These are phyloP conservation scores for Bubo blakistoni DNA, from an alignment of 2,113 vertebrate species.

Conservation along the genomic window DNA sequence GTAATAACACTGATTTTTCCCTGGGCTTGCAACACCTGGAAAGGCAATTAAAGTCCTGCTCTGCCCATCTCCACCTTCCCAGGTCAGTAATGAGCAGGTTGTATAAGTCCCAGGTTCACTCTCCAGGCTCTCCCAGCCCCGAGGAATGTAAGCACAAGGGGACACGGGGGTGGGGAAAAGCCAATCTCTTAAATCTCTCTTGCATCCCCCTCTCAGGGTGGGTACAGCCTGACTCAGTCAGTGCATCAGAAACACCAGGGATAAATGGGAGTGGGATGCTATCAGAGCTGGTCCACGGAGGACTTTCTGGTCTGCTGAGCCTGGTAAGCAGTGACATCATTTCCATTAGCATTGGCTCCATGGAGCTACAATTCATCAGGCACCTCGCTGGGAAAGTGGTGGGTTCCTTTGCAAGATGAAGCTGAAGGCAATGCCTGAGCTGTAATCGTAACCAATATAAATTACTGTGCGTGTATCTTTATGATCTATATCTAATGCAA, in stretches of 20 bases:
- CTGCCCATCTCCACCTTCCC: not conserved
- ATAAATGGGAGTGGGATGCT: not conserved
- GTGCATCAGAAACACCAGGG: not conserved
- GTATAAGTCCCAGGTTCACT: not conserved
- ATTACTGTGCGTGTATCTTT: not conserved
- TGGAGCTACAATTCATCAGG: not conserved
- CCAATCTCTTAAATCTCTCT: not conserved
- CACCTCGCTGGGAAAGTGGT: not conserved
- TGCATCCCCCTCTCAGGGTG: not conserved
- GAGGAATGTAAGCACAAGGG: rapidly evolving
- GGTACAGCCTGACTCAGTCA: not conserved
- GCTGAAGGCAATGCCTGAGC: not conserved
- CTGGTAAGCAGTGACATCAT: not conserved
- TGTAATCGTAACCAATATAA: not conserved
- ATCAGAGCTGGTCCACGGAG: not conserved
- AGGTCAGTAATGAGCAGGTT: not conserved
- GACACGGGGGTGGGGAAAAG: rapidly evolving
- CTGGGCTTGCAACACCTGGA: not conserved
- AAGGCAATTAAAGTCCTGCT: not conserved
- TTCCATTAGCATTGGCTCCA: not conserved
- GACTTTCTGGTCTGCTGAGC: not conserved
- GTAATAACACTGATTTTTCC: not conserved
- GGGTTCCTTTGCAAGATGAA: not conserved
- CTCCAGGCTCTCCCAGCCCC: not conserved
- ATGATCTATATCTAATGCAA: conserved; percentile 11